These are phyloP conservation scores for Heterodera schachtii DNA, from an alignment of 1,140 invertebrate species.

Conservation along the genomic window DNA sequence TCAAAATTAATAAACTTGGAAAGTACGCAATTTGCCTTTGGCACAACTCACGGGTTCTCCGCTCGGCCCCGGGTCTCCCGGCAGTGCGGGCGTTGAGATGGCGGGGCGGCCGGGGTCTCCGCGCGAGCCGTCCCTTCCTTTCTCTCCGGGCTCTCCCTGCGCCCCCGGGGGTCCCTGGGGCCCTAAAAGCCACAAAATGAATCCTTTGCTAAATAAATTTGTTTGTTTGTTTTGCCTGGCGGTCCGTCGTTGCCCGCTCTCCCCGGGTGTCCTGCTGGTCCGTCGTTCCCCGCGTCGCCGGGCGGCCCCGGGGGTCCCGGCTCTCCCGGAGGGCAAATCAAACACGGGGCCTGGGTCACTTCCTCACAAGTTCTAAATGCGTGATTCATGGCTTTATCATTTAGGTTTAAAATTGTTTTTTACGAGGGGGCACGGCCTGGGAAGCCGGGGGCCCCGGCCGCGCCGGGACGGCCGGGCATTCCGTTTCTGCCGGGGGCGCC, in stretches of 20 bases:
- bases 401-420: constrained; percentile 11
- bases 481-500: constrained; percentile 61
- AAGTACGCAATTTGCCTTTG: background rate
- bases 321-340: constrained; percentile 60
- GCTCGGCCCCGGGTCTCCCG: constrained; percentile 61
- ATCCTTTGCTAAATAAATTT: background rate
- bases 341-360: constrained; percentile 63
- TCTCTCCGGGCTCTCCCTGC: constrained; percentile 53
- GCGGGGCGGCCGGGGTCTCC: constrained; percentile 65
- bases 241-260: constrained; percentile 58
- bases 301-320: constrained; percentile 35
- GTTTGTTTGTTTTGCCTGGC: constrained; percentile 34
- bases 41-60: constrained; percentile 54
- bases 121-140: constrained; percentile 58
- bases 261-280: constrained; percentile 51
- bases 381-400: constrained; percentile 6
- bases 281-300: constrained; percentile 55
- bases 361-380: constrained; percentile 59
- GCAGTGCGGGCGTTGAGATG: constrained; percentile 62
- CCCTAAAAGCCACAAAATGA: constrained; percentile 29
- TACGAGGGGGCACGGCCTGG: constrained; percentile 63
- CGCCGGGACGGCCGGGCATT: constrained; percentile 59
- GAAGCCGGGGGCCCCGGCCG: constrained; percentile 58
- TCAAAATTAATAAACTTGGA: no score
- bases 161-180: constrained; percentile 57